Evolutionary conservation across 1,140 invertebrate species (phyloP).

Genomic region (Pantala flavescens): DNA sequence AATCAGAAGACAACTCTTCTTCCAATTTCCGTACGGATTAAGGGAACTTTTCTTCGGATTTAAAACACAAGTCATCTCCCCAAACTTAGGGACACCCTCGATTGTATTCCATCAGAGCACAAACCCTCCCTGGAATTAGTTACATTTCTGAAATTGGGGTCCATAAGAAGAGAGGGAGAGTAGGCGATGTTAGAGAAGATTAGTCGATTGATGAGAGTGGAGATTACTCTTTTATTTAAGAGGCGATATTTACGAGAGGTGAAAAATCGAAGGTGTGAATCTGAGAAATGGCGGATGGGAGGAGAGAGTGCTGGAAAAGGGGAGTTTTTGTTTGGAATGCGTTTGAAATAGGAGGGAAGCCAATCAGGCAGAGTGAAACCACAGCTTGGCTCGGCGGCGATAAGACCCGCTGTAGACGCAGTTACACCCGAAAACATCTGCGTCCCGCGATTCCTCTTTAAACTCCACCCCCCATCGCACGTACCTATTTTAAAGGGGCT

Average conservation of each 20-base stretch:
- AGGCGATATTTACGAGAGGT: too few relatives aligned
- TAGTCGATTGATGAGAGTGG: neutral
- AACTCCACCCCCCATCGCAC: neutral
- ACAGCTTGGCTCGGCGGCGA: neutral
- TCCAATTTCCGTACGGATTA: too few relatives aligned
- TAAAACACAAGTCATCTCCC: too few relatives aligned
- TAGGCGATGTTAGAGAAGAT: neutral
- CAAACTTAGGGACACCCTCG: too few relatives aligned
- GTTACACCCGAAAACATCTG: neutral
- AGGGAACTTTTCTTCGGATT: too few relatives aligned
- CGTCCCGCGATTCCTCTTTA: neutral
- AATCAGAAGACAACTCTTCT: too few relatives aligned
- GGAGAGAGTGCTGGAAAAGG: neutral
- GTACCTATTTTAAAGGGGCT: neutral
- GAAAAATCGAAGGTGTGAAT: neutral
- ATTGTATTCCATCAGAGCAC: too few relatives aligned
- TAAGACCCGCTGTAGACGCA: conserved; percentile 1
- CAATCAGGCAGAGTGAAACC: neutral
- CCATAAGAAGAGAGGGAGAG: too few relatives aligned
- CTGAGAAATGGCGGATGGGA: neutral
- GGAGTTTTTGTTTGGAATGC: neutral
- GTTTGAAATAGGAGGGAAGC: neutral
- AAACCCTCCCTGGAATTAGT: too few relatives aligned
- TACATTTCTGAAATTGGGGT: too few relatives aligned
- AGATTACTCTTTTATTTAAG: neutral